Percentiles rank a stretch among this genome's conserved stretches.
These are phyloP conservation scores for Synanthedon myopaeformis DNA, from an alignment of 2,888 invertebrate species.

Conservation along the genomic window DNA sequence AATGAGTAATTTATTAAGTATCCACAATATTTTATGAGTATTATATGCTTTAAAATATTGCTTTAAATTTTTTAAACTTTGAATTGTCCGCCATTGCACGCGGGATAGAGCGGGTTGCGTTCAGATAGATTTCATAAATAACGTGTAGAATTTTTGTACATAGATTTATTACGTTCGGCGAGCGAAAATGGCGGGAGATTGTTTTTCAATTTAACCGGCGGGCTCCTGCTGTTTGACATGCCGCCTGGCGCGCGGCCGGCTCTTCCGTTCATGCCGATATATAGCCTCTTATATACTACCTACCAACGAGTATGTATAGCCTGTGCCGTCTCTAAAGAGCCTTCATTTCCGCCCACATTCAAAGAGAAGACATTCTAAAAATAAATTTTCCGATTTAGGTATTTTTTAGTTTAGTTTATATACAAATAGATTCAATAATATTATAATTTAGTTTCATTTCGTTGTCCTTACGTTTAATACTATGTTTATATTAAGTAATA, in stretches of 20 bases:
- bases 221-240: slow-evolving; percentile 63
- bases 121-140: slow-evolving; percentile 68
- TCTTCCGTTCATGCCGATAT: slow-evolving; percentile 23
- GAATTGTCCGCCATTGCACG: slow-evolving; percentile 31
- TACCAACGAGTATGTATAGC: no score
- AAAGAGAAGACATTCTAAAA: no score
- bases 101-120: slow-evolving; percentile 39
- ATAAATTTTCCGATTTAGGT: no score
- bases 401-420: no score
- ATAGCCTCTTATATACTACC: slow-evolving; percentile 15
- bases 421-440: no score
- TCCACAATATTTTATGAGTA: no score
- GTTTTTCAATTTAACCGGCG: slow-evolving; percentile 70
- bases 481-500: no score
- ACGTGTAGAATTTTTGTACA: slow-evolving; percentile 70
- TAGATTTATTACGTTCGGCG: slow-evolving; percentile 69
- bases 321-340: neutral
- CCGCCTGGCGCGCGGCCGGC: slow-evolving; percentile 41
- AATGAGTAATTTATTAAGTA: no score
- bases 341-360: neutral
- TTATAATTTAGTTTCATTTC: no score
- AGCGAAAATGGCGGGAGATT: slow-evolving; percentile 71
- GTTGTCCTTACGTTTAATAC: no score
- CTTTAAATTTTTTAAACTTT: slow-evolving; percentile 9
- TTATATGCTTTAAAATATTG: no score